These are phyloP conservation scores for Scomber scombrus DNA, from an alignment of 2,113 vertebrate species.

Conservation along the genomic window DNA sequence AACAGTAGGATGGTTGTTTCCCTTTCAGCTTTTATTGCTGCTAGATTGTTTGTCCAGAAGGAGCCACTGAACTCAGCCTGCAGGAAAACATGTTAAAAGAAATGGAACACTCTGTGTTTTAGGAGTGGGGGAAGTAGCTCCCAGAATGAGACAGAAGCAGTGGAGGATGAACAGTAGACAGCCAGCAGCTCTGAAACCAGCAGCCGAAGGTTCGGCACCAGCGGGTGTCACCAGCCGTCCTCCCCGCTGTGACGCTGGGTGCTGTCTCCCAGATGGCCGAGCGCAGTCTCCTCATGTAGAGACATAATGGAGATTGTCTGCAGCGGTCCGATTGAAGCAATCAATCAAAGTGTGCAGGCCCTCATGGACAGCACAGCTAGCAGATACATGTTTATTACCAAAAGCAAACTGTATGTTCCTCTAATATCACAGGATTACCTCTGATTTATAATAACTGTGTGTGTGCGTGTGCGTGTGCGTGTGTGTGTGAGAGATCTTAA, in stretches of 20 bases:
- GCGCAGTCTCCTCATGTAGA: slow-evolving; percentile 73
- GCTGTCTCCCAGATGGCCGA: slow-evolving; percentile 28
- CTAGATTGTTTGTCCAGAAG: too few relatives aligned
- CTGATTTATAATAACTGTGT: not conserved
- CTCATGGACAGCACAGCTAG: slow-evolving; percentile 40
- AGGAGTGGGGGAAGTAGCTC: too few relatives aligned
- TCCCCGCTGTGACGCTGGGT: not conserved
- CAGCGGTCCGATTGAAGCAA: slow-evolving; percentile 63
- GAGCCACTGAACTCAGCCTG: too few relatives aligned
- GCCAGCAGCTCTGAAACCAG: not conserved
- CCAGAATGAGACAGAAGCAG: too few relatives aligned
- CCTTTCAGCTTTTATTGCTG: too few relatives aligned
- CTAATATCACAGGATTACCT: not conserved
- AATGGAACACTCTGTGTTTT: too few relatives aligned
- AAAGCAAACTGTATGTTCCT: slow-evolving; percentile 16
- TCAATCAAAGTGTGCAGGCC: slow-evolving; percentile 67
- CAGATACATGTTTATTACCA: slow-evolving; percentile 25
- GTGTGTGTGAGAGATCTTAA: not conserved
- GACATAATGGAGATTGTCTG: slow-evolving; percentile 71
- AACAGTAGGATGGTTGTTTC: too few relatives aligned
- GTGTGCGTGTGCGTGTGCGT: not conserved
- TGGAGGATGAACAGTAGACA: not conserved
- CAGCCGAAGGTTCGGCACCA: not conserved
- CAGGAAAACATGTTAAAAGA: too few relatives aligned
- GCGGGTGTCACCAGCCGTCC: not conserved